phyloP scores from a whole-genome alignment of 2,888 invertebrate species.

The Metellina segmentata region DNA sequence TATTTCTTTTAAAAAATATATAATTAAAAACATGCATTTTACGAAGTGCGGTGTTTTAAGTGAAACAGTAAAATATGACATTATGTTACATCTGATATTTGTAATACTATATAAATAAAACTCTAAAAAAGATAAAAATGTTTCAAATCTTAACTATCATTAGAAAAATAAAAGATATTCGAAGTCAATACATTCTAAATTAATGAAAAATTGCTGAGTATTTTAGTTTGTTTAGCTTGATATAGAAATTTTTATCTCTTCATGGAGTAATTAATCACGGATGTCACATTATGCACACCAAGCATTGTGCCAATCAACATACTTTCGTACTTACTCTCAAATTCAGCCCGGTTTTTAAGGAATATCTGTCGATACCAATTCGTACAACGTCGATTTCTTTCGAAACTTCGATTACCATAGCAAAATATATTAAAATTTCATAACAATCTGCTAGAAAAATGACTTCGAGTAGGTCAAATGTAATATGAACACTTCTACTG shows the following conservation, averaged over 20 bases:
- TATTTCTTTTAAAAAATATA: too few relatives aligned
- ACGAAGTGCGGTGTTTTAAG: too few relatives aligned
- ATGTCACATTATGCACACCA: neutral
- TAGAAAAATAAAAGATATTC: too few relatives aligned
- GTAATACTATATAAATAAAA: too few relatives aligned
- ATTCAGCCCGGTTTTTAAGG: constrained; percentile 68
- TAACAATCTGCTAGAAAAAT: constrained; percentile 51
- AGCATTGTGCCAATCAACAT: neutral
- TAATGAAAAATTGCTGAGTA: too few relatives aligned
- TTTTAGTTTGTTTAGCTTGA: neutral
- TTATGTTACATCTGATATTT: too few relatives aligned
- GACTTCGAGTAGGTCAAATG: constrained; percentile 67
- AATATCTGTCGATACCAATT: constrained; percentile 74
- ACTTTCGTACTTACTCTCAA: constrained; percentile 54
- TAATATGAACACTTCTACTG: constrained; percentile 45
- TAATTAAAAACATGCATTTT: too few relatives aligned
- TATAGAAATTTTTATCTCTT: neutral
- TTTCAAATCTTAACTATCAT: too few relatives aligned
- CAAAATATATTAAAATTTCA: constrained; percentile 51
- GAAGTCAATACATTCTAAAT: too few relatives aligned
- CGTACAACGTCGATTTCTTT: constrained; percentile 75
- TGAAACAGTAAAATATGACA: too few relatives aligned
- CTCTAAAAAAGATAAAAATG: too few relatives aligned
- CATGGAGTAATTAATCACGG: neutral
- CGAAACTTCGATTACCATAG: constrained; percentile 76